Percentiles rank a stretch among this genome's conserved stretches.
These are phyloP conservation scores for Rhadinocentrus ornatus DNA, from an alignment of 2,797 vertebrate genomes.

Conservation along the genomic window DNA sequence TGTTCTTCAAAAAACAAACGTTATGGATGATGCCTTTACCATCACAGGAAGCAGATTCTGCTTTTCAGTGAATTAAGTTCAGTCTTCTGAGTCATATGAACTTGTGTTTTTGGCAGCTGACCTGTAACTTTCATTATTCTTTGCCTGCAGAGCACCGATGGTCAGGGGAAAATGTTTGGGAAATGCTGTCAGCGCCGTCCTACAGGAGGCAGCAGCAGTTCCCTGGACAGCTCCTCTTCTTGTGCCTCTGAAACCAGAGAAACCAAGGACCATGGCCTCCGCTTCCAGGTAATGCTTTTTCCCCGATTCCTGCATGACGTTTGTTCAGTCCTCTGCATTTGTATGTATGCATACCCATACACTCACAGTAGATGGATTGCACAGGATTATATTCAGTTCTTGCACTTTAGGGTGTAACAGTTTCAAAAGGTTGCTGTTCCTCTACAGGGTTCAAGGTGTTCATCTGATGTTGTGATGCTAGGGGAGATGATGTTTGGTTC, in stretches of 20 bases:
- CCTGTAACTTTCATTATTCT: neutral
- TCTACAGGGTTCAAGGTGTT: constrained; percentile 88
- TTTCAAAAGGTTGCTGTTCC: neutral
- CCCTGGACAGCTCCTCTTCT: constrained; percentile 92
- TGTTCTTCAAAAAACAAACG: neutral
- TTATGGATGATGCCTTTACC: neutral
- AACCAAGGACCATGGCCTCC: constrained; percentile 85
- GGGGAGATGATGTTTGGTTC: constrained; percentile 99
- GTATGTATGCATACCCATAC: neutral
- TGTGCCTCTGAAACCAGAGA: constrained; percentile 89
- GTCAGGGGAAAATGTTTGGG: constrained; percentile 91
- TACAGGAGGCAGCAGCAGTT: constrained; percentile 94
- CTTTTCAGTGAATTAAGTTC: neutral
- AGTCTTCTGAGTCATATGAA: neutral
- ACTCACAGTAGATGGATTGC: neutral
- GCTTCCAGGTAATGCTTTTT: constrained; percentile 74
- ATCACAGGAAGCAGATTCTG: neutral
- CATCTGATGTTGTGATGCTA: constrained; percentile 96
- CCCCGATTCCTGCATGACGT: neutral
- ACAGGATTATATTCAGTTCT: neutral
- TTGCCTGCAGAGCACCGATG: constrained; percentile 86
- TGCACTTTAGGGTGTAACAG: neutral
- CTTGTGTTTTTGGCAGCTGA: neutral
- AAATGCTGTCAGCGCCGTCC: constrained; percentile 94
- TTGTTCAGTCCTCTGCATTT: neutral